Conservation (phyloP, 1,140 invertebrate genomes). For the Penaeus chinensis region DNA sequence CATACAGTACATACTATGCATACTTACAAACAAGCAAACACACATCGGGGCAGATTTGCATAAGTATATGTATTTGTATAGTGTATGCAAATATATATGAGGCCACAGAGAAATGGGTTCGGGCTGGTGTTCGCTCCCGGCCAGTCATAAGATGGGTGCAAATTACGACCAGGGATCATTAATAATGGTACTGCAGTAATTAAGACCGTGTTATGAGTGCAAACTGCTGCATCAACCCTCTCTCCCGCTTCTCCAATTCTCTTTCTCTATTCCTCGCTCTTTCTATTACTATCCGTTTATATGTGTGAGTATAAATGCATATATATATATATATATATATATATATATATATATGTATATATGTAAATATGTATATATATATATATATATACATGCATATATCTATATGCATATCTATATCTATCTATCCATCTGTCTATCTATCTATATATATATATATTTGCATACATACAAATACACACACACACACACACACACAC, state of each 20-base stretch:
- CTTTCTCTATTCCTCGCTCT: constrained; percentile 33
- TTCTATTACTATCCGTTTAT: not conserved
- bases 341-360: no score
- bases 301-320: no score
- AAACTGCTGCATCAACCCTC: constrained; percentile 49
- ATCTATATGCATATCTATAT: no score
- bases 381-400: no score
- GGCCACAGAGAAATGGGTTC: constrained; percentile 35
- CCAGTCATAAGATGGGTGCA: constrained; percentile 39
- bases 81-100: constrained; percentile 57
- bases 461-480: no score
- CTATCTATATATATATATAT: no score
- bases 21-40: constrained; percentile 36
- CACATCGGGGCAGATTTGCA: constrained; percentile 47
- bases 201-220: constrained; percentile 56
- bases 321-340: no score
- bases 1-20: constrained; percentile 18
- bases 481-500: no score
- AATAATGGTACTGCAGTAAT: constrained; percentile 59
- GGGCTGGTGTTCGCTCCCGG: not conserved
- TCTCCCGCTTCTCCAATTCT: constrained; percentile 24
- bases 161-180: constrained; percentile 47
- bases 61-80: constrained; percentile 59
- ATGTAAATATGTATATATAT: no score
- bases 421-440: no score